Evolutionary conservation across 2,797 vertebrate genomes (phyloP).

Genomic region (Ctenosaura bakeri): DNA sequence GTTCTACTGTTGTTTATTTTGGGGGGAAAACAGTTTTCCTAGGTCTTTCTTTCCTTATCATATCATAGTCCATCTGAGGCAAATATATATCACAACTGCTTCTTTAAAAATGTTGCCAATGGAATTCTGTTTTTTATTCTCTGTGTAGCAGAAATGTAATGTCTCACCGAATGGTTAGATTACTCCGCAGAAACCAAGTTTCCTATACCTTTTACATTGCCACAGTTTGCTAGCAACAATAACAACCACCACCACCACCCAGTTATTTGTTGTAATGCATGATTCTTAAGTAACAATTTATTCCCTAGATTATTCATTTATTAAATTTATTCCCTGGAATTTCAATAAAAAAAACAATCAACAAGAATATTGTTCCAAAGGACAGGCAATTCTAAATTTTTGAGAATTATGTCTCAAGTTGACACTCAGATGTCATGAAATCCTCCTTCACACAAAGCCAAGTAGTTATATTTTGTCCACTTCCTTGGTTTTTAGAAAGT

Average conservation of each 20-base stretch:
- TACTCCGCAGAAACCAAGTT: background rate
- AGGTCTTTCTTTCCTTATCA: background rate
- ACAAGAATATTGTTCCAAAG: conserved; percentile 5
- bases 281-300: background rate
- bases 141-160: background rate
- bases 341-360: conserved; percentile 10
- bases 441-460: conserved; percentile 32
- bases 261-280: conserved; percentile 12
- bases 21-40: background rate
- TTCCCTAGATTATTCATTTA: background rate
- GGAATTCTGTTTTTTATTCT: background rate
- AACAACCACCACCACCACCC: too few species aligned
- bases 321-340: background rate
- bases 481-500: conserved; percentile 56
- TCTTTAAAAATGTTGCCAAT: background rate
- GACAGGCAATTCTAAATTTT: background rate
- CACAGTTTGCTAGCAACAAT: background rate
- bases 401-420: background rate
- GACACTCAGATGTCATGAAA: conserved; percentile 14
- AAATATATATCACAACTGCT: conserved; percentile 2
- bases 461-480: conserved; percentile 65
- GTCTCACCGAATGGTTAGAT: background rate
- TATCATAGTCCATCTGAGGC: background rate
- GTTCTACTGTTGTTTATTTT: background rate
- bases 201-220: background rate